Conservation (phyloP, 2,888 invertebrate genomes). For the Osedax fenrisi region DNA sequence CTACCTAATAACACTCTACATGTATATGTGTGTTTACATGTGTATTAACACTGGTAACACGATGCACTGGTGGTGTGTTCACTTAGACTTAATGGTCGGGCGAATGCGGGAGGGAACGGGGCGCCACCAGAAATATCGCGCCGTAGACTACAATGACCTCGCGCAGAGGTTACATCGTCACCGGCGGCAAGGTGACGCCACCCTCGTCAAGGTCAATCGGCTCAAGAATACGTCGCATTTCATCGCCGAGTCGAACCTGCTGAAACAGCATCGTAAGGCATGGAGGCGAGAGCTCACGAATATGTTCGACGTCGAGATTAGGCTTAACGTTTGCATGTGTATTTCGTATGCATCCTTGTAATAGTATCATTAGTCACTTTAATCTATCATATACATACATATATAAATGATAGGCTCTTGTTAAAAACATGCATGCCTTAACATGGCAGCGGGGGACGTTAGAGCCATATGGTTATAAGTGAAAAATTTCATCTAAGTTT, state of each 20-base stretch:
- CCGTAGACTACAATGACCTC: not conserved
- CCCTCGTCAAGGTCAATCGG: not conserved
- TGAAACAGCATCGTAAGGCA: conserved; percentile 45
- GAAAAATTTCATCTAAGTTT: no score
- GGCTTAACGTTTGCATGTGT: not conserved
- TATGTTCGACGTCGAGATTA: not conserved
- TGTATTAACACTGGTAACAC: no score
- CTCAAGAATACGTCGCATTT: not conserved
- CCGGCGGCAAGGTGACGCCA: not conserved
- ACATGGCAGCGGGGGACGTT: no score
- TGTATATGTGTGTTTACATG: no score
- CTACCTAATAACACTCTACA: no score
- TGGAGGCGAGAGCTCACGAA: conserved; percentile 43
- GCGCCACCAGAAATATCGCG: not conserved
- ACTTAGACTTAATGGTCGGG: no score
- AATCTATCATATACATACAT: no score
- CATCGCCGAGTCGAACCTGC: conserved; percentile 33
- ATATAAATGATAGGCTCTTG: no score
- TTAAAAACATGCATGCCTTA: not conserved
- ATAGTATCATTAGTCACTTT: no score
- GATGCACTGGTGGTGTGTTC: no score
- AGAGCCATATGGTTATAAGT: no score
- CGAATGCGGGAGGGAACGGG: not conserved
- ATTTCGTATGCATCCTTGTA: not conserved
- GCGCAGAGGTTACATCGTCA: not conserved